These are phyloP conservation scores for Corapipo altera DNA, from an alignment of 2,113 vertebrate species.

Conservation along the genomic window DNA sequence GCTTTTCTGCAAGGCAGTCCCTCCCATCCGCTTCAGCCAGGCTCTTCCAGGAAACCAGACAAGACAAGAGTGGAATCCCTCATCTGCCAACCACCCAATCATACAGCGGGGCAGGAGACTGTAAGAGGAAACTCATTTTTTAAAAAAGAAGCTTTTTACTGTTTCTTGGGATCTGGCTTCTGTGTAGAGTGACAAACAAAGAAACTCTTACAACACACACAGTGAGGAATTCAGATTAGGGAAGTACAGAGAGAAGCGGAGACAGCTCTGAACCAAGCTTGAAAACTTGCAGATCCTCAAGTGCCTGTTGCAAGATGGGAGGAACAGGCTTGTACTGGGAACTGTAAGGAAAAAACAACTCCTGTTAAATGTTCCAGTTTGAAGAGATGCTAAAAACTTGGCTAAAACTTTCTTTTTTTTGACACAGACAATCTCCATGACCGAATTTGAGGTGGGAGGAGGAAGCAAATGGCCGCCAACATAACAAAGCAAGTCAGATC, in stretches of 20 bases:
- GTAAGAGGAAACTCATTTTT: not conserved
- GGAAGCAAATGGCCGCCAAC: not conserved
- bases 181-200: constrained; percentile 40
- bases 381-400: not conserved
- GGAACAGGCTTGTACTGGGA: not conserved
- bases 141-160: not conserved
- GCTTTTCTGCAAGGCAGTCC: not conserved
- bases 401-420: not conserved
- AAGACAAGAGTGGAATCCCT: constrained; percentile 3
- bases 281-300: constrained; percentile 20
- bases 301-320: not conserved
- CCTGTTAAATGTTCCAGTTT: not conserved
- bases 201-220: constrained; percentile 26
- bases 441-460: not conserved
- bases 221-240: constrained; percentile 1
- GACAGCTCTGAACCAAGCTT: constrained; percentile 5
- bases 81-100: not conserved
- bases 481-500: not conserved
- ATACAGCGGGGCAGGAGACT: not conserved
- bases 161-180: constrained; percentile 54
- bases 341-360: not conserved
- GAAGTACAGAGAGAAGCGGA: not conserved
- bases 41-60: constrained; percentile 58
- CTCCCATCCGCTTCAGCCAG: constrained; percentile 13
- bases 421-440: not conserved